Conservation (phyloP, 2,113 vertebrate species). For the Tenrec ecaudatus region DNA sequence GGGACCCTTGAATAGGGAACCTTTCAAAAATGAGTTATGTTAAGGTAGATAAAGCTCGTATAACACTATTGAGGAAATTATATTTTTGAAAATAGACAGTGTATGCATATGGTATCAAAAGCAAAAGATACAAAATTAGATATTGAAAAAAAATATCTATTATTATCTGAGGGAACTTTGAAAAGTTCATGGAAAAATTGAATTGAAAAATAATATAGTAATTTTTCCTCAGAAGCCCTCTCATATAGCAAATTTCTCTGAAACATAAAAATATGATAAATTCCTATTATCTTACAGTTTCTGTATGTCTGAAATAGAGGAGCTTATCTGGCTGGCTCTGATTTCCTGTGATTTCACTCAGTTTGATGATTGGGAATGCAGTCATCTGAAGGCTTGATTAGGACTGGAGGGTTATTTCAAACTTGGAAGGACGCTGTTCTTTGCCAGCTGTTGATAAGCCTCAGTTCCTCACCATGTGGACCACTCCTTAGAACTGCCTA, state of each 20-base stretch:
- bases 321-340: background rate
- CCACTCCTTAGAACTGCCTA: background rate
- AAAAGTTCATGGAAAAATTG: no score
- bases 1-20: background rate
- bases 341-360: background rate
- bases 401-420: background rate
- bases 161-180: background rate
- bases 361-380: background rate
- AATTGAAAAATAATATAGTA: no score
- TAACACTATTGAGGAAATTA: conserved; percentile 47
- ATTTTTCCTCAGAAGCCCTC: no score
- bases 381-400: background rate
- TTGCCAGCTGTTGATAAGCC: background rate
- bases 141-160: background rate
- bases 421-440: background rate
- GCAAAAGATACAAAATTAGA: background rate
- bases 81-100: background rate
- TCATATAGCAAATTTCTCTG: background rate
- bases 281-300: conserved; percentile 7
- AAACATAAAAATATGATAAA: conserved; percentile 36
- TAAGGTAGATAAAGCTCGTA: conserved; percentile 24
- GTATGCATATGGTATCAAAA: background rate
- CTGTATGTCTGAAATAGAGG: background rate
- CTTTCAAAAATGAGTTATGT: background rate
- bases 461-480: background rate